Percentiles rank a stretch among this genome's conserved stretches.
These are phyloP conservation scores for Falco peregrinus DNA, from an alignment of 2,797 vertebrate genomes.

Conservation along the genomic window DNA sequence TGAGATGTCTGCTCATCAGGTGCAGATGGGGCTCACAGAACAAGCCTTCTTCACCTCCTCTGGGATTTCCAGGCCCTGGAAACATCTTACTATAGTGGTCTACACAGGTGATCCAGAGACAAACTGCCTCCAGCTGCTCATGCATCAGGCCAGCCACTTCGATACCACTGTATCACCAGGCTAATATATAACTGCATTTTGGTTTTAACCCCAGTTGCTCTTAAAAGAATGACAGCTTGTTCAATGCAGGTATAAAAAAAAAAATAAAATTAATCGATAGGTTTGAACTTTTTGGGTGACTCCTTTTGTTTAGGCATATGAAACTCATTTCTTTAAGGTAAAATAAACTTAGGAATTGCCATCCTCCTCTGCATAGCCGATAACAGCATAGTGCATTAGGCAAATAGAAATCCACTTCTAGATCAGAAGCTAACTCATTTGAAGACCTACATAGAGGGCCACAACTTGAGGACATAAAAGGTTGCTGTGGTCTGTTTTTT, in stretches of 20 bases:
- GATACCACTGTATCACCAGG: neutral
- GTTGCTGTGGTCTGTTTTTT: neutral
- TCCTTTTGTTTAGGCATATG: neutral
- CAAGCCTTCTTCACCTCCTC: neutral
- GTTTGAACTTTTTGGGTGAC: neutral
- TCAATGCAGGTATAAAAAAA: neutral
- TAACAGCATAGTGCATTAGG: neutral
- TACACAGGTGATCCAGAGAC: neutral
- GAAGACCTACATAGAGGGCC: neutral
- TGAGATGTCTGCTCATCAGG: neutral
- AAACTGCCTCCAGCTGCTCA: neutral
- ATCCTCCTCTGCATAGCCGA: fast-evolving
- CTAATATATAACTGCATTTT: neutral
- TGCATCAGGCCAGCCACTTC: neutral
- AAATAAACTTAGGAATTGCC: neutral
- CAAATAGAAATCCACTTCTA: neutral
- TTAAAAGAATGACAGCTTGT: neutral
- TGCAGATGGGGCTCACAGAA: neutral
- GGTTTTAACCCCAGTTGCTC: neutral
- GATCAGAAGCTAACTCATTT: neutral
- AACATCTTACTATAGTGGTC: neutral
- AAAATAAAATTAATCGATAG: fast-evolving
- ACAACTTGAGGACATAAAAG: neutral
- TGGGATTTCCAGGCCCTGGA: neutral
- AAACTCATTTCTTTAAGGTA: neutral